These are phyloP conservation scores for Nephrotoma appendiculata DNA, from an alignment of 2,888 invertebrate genomes.

Conservation along the genomic window DNA sequence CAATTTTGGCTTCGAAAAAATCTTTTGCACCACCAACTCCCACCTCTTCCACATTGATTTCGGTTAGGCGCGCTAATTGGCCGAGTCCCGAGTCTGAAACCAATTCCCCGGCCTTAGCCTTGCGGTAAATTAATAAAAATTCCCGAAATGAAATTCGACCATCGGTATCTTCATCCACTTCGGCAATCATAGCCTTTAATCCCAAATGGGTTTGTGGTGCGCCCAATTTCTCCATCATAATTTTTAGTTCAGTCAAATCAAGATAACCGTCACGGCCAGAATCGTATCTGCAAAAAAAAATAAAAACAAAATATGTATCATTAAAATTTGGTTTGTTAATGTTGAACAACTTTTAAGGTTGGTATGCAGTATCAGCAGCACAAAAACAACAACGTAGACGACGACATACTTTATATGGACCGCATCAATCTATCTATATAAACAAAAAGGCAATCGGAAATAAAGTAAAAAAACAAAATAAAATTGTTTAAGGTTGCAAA, in stretches of 20 bases:
- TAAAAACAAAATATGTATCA: no score
- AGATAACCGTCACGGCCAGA: conserved; percentile 77
- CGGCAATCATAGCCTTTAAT: conserved; percentile 87
- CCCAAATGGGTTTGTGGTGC: conserved; percentile 93
- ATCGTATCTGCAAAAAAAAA: conserved; percentile 54
- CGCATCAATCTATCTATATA: background rate
- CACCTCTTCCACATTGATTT: conserved; percentile 86
- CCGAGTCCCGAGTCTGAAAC: conserved; percentile 73
- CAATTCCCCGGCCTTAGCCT: conserved; percentile 84
- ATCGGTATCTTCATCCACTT: conserved; percentile 77
- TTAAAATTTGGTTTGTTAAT: background rate
- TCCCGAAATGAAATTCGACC: conserved; percentile 84
- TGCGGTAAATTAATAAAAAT: conserved; percentile 63
- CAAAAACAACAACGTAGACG: background rate
- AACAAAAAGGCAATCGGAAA: background rate
- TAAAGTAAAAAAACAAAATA: background rate
- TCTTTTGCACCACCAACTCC: conserved; percentile 90
- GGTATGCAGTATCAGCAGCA: background rate
- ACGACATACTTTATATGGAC: background rate
- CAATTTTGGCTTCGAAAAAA: conserved; percentile 94
- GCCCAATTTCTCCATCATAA: conserved; percentile 93
- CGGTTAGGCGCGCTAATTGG: conserved; percentile 72
- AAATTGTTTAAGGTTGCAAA: background rate
- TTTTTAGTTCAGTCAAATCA: conserved; percentile 77
- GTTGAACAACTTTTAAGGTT: background rate